Evolutionary conservation across 2,113 vertebrate genomes (phyloP).

Genomic region (Oncorhynchus kisutch): DNA sequence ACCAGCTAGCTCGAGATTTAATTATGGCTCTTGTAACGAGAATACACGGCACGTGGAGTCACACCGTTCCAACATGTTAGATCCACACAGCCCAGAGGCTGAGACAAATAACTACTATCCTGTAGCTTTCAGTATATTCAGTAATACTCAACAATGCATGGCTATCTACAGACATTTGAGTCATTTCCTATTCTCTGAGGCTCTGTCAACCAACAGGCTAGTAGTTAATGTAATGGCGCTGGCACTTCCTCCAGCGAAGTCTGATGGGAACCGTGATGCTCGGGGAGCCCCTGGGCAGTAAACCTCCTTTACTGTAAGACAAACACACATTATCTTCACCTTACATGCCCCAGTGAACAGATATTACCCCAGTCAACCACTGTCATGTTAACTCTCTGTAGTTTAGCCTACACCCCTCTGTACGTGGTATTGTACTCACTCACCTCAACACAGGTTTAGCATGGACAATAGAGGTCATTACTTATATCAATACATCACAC

Average conservation of each 20-base stretch:
- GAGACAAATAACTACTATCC: slow-evolving; percentile 10
- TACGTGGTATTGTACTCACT: not conserved
- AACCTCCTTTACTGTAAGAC: not conserved
- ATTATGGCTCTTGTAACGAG: no score
- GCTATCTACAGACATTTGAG: not conserved
- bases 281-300: no score
- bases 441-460: not conserved
- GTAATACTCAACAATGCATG: not conserved
- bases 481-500: not conserved
- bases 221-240: no score
- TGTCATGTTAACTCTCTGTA: not conserved
- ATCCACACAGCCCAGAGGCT: slow-evolving; percentile 25
- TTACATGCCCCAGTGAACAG: not conserved
- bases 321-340: not conserved
- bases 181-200: not conserved
- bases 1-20: slow-evolving; percentile 3
- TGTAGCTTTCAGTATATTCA: slow-evolving; percentile 9
- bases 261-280: not conserved
- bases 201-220: not conserved
- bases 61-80: slow-evolving; percentile 41
- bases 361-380: not conserved
- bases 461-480: slow-evolving; percentile 39
- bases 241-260: not conserved
- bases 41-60: slow-evolving; percentile 27
- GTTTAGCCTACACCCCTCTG: not conserved